phyloP scores from a whole-genome alignment of 2,113 vertebrate genomes.

The Emydura subglobosa region DNA sequence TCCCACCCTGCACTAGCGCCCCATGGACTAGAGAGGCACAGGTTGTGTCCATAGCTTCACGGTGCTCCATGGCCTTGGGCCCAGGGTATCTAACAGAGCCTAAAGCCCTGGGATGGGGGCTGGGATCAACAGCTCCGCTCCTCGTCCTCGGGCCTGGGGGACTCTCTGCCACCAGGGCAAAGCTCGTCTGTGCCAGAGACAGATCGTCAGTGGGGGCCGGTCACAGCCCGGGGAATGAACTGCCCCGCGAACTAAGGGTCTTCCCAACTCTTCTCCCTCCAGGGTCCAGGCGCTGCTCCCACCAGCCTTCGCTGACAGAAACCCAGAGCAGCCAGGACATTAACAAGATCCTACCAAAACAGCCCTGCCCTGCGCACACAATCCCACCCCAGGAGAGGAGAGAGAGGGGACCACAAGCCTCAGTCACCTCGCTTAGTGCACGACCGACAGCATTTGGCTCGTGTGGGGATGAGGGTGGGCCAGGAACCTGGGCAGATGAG shows the following conservation, averaged over 20 bases:
- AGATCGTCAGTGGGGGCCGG: not conserved
- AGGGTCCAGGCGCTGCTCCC: not conserved
- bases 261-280: not conserved
- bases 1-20: too few relatives aligned
- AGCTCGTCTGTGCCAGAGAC: not conserved
- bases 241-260: not conserved
- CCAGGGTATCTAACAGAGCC: not conserved
- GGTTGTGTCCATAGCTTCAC: too few relatives aligned
- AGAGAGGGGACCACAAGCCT: too few relatives aligned
- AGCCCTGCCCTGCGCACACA: not conserved
- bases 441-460: too few relatives aligned
- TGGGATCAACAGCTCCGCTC: not conserved
- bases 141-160: not conserved
- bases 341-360: not conserved
- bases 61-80: too few relatives aligned
- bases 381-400: not conserved
- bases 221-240: not conserved
- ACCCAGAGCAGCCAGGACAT: not conserved
- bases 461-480: not conserved
- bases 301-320: not conserved
- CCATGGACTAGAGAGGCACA: too few relatives aligned
- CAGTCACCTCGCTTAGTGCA: not conserved
- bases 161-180: not conserved
- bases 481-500: not conserved
- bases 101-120: too few relatives aligned